phyloP scores from a whole-genome alignment of 2,113 vertebrate genomes.

The Hyaena hyaena region DNA sequence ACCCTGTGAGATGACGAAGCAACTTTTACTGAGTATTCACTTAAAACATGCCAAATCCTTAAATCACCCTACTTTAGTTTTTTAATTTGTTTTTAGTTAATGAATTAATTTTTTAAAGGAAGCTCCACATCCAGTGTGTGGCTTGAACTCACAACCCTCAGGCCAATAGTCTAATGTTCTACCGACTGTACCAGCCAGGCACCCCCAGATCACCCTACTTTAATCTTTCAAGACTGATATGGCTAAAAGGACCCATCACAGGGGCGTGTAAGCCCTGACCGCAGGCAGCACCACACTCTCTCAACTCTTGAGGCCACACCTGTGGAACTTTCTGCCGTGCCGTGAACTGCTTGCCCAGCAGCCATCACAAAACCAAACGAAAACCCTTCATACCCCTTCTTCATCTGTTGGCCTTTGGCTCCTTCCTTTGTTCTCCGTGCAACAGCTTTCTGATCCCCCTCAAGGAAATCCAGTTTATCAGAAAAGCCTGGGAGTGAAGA shows the following conservation, averaged over 20 bases:
- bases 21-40: neutral
- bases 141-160: neutral
- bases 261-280: neutral
- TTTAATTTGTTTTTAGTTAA: neutral
- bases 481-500: conserved; percentile 90
- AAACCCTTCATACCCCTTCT: conserved; percentile 82
- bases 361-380: neutral
- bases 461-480: conserved; percentile 98
- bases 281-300: fast-evolving
- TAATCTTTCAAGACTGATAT: neutral
- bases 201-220: neutral
- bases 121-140: neutral
- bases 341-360: neutral
- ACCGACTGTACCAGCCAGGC: neutral
- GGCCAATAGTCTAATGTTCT: neutral
- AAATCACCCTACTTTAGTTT: neutral
- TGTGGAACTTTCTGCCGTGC: fast-evolving
- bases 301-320: neutral
- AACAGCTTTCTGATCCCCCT: conserved; percentile 88
- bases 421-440: conserved; percentile 79
- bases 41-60: neutral
- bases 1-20: neutral
- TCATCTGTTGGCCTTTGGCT: conserved; percentile 76
- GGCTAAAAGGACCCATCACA: neutral
- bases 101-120: neutral